Base-by-base conservation (phyloP, 2,113 vertebrate species). In the Epinephelus lanceolatus region DNA sequence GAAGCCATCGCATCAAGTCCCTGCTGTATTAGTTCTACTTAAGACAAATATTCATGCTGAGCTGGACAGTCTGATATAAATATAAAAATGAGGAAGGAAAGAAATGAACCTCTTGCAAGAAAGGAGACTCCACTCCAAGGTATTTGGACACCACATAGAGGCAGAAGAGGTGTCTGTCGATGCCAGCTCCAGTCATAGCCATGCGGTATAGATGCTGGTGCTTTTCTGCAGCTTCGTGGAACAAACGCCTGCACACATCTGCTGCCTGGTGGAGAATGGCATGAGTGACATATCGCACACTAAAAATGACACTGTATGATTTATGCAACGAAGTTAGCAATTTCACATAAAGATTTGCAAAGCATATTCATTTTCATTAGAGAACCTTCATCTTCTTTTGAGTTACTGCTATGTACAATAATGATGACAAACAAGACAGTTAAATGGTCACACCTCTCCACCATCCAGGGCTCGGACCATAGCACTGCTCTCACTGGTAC, bases 101-200 rank as follows among this genome's bases (percentile, higher is more conserved):
- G 1, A 72, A 55, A 60, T 25, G 13, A 80, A 96, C 96, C 96
- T 97, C 93, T 89, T 96, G 96, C 51, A 97, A 88, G 86, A 97
- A 97, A 61, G 96, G 93, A 5, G 96, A 97, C 63, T 96, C 95
- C 55, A 95, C 87, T 60, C 95, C 94, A 5, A 97, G 94, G 86
- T 96, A 96, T 86, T 96, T 95, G 23, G 97, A 97, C 27, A 96
- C 95, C 30, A 97, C 83, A 6, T 96, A 96, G 68, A 97, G 96
- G n/a, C 97, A 97, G 45, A 97, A 97, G 66, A 97, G 95, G 91
- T 98, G 97, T 23, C 97, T 93, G 91, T 98, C 97, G 1, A 96
- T 93, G 11, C 97, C 97, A 6, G 84, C 93, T 14, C 97, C 97
- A 0, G 95, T 96, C 96, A 97, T 97, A 0, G 97, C 96, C 63